Conservation (phyloP, 1,140 invertebrate species). For the Sycobia sp. region DNA sequence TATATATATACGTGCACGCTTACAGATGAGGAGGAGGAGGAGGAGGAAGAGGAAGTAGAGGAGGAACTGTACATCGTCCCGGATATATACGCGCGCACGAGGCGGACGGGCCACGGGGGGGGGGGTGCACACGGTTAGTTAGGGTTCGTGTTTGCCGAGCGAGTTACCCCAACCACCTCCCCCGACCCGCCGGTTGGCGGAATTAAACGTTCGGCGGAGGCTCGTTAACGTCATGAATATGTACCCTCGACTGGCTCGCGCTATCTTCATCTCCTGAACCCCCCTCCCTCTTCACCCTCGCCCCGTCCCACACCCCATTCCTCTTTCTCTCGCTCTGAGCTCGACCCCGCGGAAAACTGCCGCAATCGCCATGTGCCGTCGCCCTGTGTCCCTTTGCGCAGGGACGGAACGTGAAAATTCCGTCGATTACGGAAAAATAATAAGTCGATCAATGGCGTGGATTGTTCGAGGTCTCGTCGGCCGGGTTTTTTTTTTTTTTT, state of each 20-base stretch:
- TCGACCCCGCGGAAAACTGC: no score
- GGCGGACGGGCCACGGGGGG: background rate
- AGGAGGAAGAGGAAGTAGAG: background rate
- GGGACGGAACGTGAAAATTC: no score
- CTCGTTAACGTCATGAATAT: slow-evolving; percentile 66
- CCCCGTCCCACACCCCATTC: slow-evolving; percentile 32
- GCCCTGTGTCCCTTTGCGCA: no score
- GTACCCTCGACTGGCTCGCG: slow-evolving; percentile 54
- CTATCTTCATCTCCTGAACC: no score
- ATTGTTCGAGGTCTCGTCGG: no score
- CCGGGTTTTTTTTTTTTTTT: no score
- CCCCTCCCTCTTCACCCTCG: no score
- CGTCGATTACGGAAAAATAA: no score
- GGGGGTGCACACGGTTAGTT: slow-evolving; percentile 53
- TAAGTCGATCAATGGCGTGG: no score
- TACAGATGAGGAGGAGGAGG: slow-evolving; percentile 6
- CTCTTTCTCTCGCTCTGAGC: slow-evolving; percentile 3
- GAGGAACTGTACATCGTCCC: background rate
- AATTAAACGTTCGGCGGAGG: slow-evolving; percentile 64
- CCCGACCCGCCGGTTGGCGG: slow-evolving; percentile 53
- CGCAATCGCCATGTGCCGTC: no score
- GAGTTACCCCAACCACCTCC: slow-evolving; percentile 59
- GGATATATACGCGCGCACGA: background rate
- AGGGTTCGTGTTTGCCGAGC: slow-evolving; percentile 62
- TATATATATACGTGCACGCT: no score